These are phyloP conservation scores for Sturnus vulgaris DNA, from an alignment of 2,113 vertebrate genomes.

Conservation along the genomic window DNA sequence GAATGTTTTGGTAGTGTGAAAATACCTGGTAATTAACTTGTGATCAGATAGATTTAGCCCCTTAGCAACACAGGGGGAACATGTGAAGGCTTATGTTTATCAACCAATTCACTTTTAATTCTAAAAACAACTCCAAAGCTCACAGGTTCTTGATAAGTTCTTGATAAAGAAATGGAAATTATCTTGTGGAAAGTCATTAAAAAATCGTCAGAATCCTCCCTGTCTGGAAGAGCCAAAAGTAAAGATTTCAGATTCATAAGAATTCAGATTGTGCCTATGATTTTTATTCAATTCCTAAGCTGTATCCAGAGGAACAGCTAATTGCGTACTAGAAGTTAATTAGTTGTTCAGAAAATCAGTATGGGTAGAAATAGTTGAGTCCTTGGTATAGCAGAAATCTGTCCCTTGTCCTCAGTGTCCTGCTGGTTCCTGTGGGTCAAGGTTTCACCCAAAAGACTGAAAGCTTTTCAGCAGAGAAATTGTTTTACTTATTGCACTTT, in stretches of 20 bases:
- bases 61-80: background rate
- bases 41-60: slow-evolving; percentile 25
- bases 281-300: background rate
- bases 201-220: background rate
- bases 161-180: background rate
- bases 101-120: background rate
- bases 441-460: background rate
- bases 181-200: background rate
- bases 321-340: background rate
- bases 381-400: background rate
- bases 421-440: background rate
- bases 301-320: background rate
- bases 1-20: slow-evolving; percentile 38
- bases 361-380: background rate
- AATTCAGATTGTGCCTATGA: background rate
- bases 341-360: background rate
- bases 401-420: background rate
- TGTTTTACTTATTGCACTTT: background rate
- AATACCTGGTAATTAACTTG: slow-evolving; percentile 51
- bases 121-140: background rate
- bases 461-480: background rate
- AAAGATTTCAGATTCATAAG: background rate
- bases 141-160: background rate
- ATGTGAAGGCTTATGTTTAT: background rate
- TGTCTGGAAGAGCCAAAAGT: background rate